Percentiles rank a stretch among this genome's conserved stretches.
phyloP scores from a whole-genome alignment of 2,797 vertebrate genomes.

The Tapera naevia region DNA sequence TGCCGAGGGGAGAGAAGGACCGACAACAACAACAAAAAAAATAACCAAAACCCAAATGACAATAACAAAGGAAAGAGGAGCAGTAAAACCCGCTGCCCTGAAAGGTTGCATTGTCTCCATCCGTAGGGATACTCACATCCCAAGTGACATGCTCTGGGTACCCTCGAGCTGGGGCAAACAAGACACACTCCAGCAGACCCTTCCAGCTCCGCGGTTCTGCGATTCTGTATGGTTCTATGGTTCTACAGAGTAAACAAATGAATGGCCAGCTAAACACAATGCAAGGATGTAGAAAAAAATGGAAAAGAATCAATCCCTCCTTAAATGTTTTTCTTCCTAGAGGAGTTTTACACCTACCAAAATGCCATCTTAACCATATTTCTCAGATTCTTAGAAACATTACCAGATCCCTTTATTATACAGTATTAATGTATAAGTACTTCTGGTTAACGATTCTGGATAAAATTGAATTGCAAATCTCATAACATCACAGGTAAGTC shows the following conservation, averaged over 20 bases:
- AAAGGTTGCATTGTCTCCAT: neutral
- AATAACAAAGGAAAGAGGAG: too few relatives aligned
- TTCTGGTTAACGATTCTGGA: neutral
- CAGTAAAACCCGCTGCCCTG: neutral
- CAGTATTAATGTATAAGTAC: neutral
- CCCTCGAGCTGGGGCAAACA: neutral
- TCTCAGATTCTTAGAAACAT: neutral
- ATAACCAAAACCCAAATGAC: too few relatives aligned
- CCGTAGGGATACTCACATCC: rapidly evolving
- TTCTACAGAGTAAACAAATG: neutral
- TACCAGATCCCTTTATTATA: neutral
- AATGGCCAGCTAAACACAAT: rapidly evolving
- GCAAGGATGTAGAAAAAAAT: neutral
- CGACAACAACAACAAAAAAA: too few relatives aligned
- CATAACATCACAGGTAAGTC: neutral
- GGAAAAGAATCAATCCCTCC: neutral
- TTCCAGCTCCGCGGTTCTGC: too few relatives aligned
- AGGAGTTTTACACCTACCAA: neutral
- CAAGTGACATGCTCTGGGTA: rapidly evolving
- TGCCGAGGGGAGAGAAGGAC: too few relatives aligned
- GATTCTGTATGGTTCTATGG: rapidly evolving
- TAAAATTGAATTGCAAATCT: neutral
- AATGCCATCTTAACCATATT: neutral
- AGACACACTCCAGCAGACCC: rapidly evolving
- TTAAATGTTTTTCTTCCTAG: neutral